Evolutionary conservation across 2,113 vertebrate genomes (phyloP).

Genomic region (Capra hircus): DNA sequence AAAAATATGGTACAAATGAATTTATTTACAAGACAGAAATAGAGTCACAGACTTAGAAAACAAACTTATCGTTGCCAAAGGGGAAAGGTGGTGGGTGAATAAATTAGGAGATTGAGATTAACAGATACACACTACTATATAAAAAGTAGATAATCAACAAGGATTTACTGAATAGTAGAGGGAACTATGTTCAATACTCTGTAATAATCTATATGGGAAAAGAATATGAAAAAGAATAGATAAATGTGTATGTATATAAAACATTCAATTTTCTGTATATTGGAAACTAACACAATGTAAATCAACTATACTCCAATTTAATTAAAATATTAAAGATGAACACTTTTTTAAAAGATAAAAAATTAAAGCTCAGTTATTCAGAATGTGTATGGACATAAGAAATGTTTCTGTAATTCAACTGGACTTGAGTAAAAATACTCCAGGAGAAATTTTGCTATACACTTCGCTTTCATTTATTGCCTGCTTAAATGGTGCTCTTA

Average conservation of each 20-base stretch:
- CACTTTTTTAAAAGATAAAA: not conserved
- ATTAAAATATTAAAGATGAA: not conserved
- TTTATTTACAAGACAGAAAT: not conserved
- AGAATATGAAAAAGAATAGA: not conserved
- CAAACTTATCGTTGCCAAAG: not conserved
- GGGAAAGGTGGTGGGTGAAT: not conserved
- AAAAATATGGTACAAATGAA: not conserved
- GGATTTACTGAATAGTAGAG: not conserved
- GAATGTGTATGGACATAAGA: not conserved
- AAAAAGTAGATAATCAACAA: not conserved
- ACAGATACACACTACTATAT: not conserved
- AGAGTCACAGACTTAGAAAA: not conserved
- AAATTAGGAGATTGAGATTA: not conserved
- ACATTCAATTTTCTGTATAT: not conserved
- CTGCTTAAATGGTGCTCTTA: not conserved
- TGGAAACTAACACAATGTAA: not conserved
- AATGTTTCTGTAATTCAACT: not conserved
- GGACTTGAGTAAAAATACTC: not conserved
- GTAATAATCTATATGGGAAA: not conserved
- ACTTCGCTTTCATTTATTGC: not conserved
- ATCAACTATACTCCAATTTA: not conserved
- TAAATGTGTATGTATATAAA: not conserved
- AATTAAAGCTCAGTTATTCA: not conserved
- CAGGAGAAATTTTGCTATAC: not conserved
- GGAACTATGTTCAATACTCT: not conserved